Evolutionary conservation across 2,888 invertebrate species (phyloP), one percentile per base, ranked within the genome.

Genomic region (Stramonita haemastoma): DNA sequence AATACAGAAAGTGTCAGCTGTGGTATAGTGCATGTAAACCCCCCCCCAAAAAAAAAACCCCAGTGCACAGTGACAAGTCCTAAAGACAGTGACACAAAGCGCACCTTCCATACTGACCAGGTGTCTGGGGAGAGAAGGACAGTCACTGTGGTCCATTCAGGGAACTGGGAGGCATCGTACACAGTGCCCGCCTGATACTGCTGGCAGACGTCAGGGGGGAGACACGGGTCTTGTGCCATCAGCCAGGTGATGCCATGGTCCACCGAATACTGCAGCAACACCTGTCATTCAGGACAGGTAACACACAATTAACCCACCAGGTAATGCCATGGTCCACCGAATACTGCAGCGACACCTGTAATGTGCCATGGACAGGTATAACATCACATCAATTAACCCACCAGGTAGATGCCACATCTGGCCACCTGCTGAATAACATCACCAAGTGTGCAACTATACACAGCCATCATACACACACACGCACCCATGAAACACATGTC

Each of bases 161-260:
- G 91, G 91, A 94, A 96, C 91, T 95, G 94, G 1, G 95, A 93
- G 77, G 94, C 93, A 90, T 95, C 94, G 90, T 95, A 96, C 36
- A 96, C 92, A 22, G 95, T 96, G 26, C 96, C 95, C 34, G 94
- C 92, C n/a, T 94, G 94, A 89, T 95, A 95, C 77, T 93, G 93
- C 17, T 94, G 93, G 92, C 95, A 95, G 17, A 94, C 92, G 73
- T 92, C 92, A 0, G 96, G 95, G 22, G 95, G 96, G 57, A 95
- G 92, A 91, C 96, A 96, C 5, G 95, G 95, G 19, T 94, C 94
- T 46, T 94, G 92, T 5, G 96, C 95, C 89, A 95, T 92, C 77
- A 94, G 90, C 96, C 96, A 96, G 77, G 93, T 95, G 90, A 96
- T 94, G 13, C 96, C 96, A 92, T 96, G 96, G 92, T 96, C 95